phyloP scores from a whole-genome alignment of 2,797 vertebrate species.

The Sibirionetta formosa region DNA sequence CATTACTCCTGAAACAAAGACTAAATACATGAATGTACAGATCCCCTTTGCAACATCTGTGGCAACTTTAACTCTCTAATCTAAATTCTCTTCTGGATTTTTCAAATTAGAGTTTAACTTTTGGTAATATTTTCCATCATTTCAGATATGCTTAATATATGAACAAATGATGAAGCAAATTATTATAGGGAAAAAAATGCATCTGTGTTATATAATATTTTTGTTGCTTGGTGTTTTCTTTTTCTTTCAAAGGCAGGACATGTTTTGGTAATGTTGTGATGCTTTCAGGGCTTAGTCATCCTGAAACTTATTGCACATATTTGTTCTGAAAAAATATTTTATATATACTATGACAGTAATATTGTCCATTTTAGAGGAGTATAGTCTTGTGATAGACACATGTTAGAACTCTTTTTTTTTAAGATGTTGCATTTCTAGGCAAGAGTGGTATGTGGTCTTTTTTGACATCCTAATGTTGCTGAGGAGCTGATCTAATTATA shows the following conservation, averaged over 20 bases:
- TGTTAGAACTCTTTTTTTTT: background rate
- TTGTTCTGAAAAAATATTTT: background rate
- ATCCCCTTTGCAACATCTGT: fast-evolving
- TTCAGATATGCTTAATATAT: background rate
- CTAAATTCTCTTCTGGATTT: background rate
- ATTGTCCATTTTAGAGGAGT: background rate
- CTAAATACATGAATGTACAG: background rate
- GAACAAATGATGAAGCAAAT: background rate
- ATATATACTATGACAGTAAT: background rate
- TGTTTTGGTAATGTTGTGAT: background rate
- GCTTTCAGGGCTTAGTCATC: background rate
- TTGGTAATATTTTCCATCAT: background rate
- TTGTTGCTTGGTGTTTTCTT: background rate
- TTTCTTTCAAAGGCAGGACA: background rate
- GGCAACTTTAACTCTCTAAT: background rate
- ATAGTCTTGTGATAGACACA: background rate
- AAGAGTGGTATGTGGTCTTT: background rate
- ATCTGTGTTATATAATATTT: background rate
- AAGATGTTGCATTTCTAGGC: background rate
- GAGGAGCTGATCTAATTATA: background rate
- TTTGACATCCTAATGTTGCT: background rate
- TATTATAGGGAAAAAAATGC: background rate
- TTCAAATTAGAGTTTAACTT: background rate
- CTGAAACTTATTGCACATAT: background rate
- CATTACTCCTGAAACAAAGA: background rate